Conservation (phyloP, 2,888 invertebrate genomes). For the Orchestes rusci region DNA sequence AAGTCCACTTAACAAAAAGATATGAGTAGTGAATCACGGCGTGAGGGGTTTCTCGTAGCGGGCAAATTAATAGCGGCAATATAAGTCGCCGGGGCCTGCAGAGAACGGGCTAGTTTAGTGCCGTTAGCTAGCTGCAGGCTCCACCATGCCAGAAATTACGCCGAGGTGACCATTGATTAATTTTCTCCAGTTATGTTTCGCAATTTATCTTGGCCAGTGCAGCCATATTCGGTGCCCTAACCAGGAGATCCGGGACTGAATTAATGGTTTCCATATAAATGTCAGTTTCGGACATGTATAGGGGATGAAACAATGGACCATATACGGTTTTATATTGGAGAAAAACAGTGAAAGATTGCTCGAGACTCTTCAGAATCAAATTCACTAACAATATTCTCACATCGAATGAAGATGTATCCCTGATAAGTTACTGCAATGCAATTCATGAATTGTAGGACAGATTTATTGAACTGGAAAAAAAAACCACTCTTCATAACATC, state of each 20-base stretch:
- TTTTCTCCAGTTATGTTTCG: slow-evolving; percentile 36
- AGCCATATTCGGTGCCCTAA: slow-evolving; percentile 23
- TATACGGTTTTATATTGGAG: slow-evolving; percentile 19
- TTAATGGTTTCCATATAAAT: slow-evolving; percentile 27
- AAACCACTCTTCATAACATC: no score
- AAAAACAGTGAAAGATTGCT: slow-evolving; percentile 18
- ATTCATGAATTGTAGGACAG: no score
- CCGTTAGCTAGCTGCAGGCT: slow-evolving; percentile 20
- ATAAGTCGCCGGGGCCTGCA: slow-evolving; percentile 38
- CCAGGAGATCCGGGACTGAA: slow-evolving; percentile 23
- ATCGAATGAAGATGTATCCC: no score
- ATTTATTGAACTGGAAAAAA: no score
- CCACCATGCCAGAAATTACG: slow-evolving; percentile 37
- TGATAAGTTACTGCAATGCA: no score
- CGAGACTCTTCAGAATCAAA: no score
- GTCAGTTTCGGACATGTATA: slow-evolving; percentile 24
- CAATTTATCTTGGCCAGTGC: slow-evolving; percentile 31
- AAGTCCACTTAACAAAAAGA: slow-evolving; percentile 26
- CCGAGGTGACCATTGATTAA: slow-evolving; percentile 40
- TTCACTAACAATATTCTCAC: no score
- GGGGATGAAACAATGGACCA: slow-evolving; percentile 24
- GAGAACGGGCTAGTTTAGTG: slow-evolving; percentile 40
- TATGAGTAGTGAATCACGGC: slow-evolving; percentile 32
- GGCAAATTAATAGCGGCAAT: slow-evolving; percentile 45
- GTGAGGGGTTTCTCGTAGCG: slow-evolving; percentile 30